Base-by-base conservation (phyloP, 2,888 invertebrate species). In the Drosophila ustulata region DNA sequence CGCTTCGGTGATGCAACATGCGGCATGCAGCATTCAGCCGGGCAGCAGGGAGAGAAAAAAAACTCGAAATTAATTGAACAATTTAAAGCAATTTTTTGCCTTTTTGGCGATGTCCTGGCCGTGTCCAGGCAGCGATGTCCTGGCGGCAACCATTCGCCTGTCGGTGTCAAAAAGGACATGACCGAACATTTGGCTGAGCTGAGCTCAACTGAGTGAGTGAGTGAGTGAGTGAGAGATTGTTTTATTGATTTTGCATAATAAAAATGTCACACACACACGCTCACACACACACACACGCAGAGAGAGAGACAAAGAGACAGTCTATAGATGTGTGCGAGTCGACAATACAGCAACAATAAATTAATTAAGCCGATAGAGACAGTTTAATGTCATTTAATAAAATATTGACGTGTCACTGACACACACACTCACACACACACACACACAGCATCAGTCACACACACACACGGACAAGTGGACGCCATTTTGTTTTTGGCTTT, bases 311-410 rank as follows among this genome's bases (percentile, higher is more conserved):
- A 32, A 11, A 37, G 18, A 32, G 39, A 25, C 43, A 32, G 49
- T 49, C 28, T 58, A 61, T 51, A 65, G 58, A 66, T 67, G 51
- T 71, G 70, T 67, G 71, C 23, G 66, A 67, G 80, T 75, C 75
- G 80, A 75, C 85, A 81, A 84, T 81, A 90, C 89, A 91, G 89
- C 85, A 91, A 90, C 85, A 91, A 92, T 91, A 92, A 91, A 91
- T 91, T 91, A 91, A 91, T 91, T 91, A 92, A 91, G 91, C 85
- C 91, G 91, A 91, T 92, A 90, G 91, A 91, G 92, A 91, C 90
- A 91, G 88, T 90, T 92, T 92, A 91, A 91, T 92, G 90, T 90
- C 90, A 90, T 91, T 91, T 91, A 91, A 91, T 91, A 91, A 91
- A 89, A 91, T 91, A 91, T 91, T 91, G 91, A 91, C 89, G 89